Percentiles rank a stretch among this genome's conserved stretches.
phyloP scores from a whole-genome alignment of 2,113 vertebrate genomes.

The Sinocyclocheilus anophthalmus region DNA sequence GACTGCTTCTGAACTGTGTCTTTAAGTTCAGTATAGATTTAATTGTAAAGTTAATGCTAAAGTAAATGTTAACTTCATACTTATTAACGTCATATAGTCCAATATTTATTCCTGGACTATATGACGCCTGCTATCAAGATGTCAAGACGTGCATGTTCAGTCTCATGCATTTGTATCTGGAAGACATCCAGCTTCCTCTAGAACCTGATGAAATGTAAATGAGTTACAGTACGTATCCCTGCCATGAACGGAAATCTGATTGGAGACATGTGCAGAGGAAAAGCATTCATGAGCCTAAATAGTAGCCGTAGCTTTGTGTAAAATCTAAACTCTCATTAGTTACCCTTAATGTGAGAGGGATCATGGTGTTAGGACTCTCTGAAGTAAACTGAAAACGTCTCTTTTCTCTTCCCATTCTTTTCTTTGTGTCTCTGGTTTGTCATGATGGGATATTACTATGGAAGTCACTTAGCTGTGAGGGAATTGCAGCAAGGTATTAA shows the following conservation, averaged over 20 bases:
- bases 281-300: background rate
- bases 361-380: background rate
- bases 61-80: background rate
- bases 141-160: background rate
- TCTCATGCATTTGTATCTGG: background rate
- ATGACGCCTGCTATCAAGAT: background rate
- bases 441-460: background rate
- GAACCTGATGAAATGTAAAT: background rate
- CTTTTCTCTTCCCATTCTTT: background rate
- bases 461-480: slow-evolving; percentile 16
- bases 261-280: background rate
- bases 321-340: background rate
- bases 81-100: background rate
- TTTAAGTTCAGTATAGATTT: background rate
- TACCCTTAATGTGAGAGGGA: background rate
- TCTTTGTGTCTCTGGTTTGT: background rate
- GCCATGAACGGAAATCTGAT: background rate
- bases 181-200: background rate
- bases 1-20: too few relatives aligned
- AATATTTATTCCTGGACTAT: background rate
- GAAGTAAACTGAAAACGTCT: background rate
- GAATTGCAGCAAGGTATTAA: slow-evolving; percentile 25
- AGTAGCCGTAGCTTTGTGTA: background rate
- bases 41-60: background rate
- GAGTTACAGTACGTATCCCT: background rate